phyloP scores from a whole-genome alignment of 2,797 vertebrate species.

The Schizopygopsis pylzovi region DNA sequence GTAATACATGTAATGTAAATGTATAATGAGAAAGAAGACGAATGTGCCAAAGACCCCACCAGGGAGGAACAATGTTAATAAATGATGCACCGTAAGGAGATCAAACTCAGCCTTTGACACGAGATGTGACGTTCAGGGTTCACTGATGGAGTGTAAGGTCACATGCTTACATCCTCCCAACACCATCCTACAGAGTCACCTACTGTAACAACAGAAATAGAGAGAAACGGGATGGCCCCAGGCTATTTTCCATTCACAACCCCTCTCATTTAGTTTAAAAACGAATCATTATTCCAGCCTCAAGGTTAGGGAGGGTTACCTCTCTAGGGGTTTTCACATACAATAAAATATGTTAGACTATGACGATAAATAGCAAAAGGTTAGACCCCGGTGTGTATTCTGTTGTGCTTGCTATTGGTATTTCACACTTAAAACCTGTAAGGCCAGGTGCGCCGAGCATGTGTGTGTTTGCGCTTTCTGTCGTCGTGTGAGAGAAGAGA shows the following conservation, averaged over 20 bases:
- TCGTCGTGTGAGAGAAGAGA: slow-evolving; percentile 2
- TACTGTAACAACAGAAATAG: background rate
- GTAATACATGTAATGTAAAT: too few species aligned
- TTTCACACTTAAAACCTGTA: slow-evolving; percentile 45
- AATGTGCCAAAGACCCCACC: slow-evolving; percentile 26
- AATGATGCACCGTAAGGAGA: slow-evolving; percentile 15
- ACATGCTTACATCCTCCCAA: slow-evolving; percentile 16
- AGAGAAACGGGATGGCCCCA: background rate
- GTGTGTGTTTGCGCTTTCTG: slow-evolving; percentile 42
- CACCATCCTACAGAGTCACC: slow-evolving; percentile 23
- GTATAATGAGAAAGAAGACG: slow-evolving; percentile 36
- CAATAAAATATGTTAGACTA: slow-evolving; percentile 42
- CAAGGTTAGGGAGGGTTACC: background rate
- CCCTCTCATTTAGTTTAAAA: slow-evolving; percentile 11
- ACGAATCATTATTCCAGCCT: slow-evolving; percentile 4
- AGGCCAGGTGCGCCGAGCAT: slow-evolving; percentile 14
- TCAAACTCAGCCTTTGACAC: slow-evolving; percentile 26
- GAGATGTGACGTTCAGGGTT: background rate
- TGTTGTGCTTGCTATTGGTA: slow-evolving; percentile 30
- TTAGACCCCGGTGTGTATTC: slow-evolving; percentile 26
- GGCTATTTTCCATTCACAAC: slow-evolving; percentile 33
- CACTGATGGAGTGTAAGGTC: slow-evolving; percentile 20
- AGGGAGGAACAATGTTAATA: slow-evolving; percentile 32
- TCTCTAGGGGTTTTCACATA: slow-evolving; percentile 39
- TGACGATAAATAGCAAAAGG: slow-evolving; percentile 44